These are phyloP conservation scores for Solea senegalensis DNA, from an alignment of 2,113 vertebrate genomes.

Conservation along the genomic window DNA sequence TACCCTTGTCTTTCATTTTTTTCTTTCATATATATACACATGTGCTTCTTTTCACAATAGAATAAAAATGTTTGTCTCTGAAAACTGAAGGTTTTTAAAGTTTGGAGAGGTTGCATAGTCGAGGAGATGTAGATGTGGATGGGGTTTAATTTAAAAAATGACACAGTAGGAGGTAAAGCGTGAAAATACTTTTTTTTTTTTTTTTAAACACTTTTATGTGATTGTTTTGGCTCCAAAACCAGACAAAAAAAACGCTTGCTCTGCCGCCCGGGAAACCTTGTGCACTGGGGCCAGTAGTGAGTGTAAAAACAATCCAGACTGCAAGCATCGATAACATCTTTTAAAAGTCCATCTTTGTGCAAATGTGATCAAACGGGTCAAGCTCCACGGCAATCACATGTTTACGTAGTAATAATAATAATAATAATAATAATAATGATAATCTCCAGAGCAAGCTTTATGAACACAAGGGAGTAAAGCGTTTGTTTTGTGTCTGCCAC, in stretches of 20 bases:
- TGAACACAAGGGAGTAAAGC: constrained; percentile 13
- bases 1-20: constrained; percentile 42
- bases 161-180: constrained; percentile 36
- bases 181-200: constrained; percentile 44
- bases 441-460: constrained; percentile 46
- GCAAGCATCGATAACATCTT: constrained; percentile 39
- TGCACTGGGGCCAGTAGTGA: background rate
- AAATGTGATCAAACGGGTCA: constrained; percentile 63
- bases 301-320: constrained; percentile 31
- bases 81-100: constrained; percentile 44
- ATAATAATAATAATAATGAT: constrained; percentile 12
- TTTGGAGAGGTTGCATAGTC: constrained; percentile 79
- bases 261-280: constrained; percentile 5
- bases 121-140: constrained; percentile 24
- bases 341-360: constrained; percentile 56
- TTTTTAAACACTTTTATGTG: constrained; percentile 37
- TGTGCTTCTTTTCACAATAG: constrained; percentile 52
- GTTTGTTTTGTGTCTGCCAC: constrained; percentile 36
- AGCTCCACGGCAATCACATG: constrained; percentile 69
- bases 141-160: constrained; percentile 51
- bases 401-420: too few species aligned
- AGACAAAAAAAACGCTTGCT: constrained; percentile 7
- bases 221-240: constrained; percentile 60
- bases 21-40: constrained; percentile 24
- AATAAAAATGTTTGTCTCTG: constrained; percentile 63